Conservation (phyloP, 2,797 vertebrate genomes). For the Characodon lateralis region DNA sequence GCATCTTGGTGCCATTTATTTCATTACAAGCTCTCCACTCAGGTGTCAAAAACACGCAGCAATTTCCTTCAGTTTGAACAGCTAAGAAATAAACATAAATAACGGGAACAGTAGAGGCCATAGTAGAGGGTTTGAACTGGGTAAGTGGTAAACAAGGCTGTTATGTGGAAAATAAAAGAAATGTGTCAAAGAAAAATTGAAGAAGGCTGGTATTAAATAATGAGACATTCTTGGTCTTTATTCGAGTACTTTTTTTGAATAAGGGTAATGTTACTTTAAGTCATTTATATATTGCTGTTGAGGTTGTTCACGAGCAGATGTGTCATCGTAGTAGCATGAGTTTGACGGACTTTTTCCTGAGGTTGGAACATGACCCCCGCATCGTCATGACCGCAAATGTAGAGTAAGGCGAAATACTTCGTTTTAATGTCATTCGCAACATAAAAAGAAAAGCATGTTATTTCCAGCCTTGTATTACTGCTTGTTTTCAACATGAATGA, state of each 20-base stretch:
- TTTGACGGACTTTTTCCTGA: too few species aligned
- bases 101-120: conserved; percentile 27
- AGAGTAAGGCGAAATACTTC: too few species aligned
- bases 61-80: conserved; percentile 22
- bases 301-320: not conserved
- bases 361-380: too few species aligned
- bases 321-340: not conserved
- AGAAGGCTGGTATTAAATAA: conserved; percentile 13
- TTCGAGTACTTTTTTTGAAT: too few species aligned
- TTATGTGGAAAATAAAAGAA: conserved; percentile 25
- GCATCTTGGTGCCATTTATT: conserved; percentile 7
- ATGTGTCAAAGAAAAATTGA: conserved; percentile 20
- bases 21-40: conserved; percentile 12
- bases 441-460: too few species aligned
- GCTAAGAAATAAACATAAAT: conserved; percentile 24
- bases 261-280: too few species aligned
- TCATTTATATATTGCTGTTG: not conserved
- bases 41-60: conserved; percentile 7
- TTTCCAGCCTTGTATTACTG: too few species aligned
- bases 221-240: too few species aligned
- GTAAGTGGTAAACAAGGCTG: conserved; percentile 42
- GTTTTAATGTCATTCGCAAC: too few species aligned
- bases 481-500: too few species aligned
- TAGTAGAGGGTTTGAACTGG: conserved; percentile 29
- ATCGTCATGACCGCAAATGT: too few species aligned